phyloP scores from a whole-genome alignment of 2,888 invertebrate genomes.

The Hydriomena furcata region DNA sequence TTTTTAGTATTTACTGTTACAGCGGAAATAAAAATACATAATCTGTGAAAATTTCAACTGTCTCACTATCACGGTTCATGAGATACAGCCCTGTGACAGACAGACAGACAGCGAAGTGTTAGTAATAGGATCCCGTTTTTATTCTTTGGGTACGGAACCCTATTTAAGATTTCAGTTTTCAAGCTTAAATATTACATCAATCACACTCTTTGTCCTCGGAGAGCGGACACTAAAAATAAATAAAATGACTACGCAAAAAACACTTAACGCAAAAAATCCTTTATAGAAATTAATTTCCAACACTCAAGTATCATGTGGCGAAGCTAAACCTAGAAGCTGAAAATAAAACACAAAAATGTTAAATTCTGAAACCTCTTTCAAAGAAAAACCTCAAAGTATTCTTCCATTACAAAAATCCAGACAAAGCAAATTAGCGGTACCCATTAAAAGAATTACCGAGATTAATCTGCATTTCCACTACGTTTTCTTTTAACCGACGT shows the following conservation, averaged over 20 bases:
- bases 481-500: conserved; percentile 33
- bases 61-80: too few relatives aligned
- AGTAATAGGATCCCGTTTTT: too few relatives aligned
- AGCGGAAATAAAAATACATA: too few relatives aligned
- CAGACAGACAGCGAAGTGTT: too few relatives aligned
- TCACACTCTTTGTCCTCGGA: background rate
- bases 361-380: background rate
- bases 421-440: conserved; percentile 18
- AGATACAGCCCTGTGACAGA: too few relatives aligned
- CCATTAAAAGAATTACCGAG: conserved; percentile 27
- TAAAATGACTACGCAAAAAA: background rate
- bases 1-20: too few relatives aligned
- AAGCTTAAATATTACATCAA: background rate
- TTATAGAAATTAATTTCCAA: background rate
- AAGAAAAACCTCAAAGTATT: conserved; percentile 10
- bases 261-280: background rate
- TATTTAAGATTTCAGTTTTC: too few relatives aligned
- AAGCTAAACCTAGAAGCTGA: too few relatives aligned
- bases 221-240: background rate
- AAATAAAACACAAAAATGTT: background rate
- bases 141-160: too few relatives aligned
- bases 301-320: background rate
- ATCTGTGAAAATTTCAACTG: too few relatives aligned
- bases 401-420: conserved; percentile 10
- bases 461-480: conserved; percentile 35